Evolutionary conservation across 2,797 vertebrate genomes (phyloP), one percentile per base, ranked within the genome.

Genomic region (Pipistrellus pipistrellus): DNA sequence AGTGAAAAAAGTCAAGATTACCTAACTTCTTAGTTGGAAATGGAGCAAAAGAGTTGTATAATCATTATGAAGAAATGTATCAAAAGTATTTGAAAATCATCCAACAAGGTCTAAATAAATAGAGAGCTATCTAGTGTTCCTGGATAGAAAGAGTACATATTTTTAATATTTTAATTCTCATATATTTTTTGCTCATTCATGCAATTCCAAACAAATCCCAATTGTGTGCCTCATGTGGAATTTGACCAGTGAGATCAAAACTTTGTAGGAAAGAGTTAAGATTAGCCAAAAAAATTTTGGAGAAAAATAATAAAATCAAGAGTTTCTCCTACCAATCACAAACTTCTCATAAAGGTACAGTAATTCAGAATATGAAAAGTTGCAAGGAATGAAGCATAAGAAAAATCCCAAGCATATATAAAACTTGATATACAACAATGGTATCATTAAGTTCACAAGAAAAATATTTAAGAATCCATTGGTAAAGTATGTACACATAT

Each of bases 1-100:
- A n/a, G 57, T 69, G 21, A 81, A 85, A 64, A 59, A 80, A 85
- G 80, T 38, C n/a, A 48, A 95, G 23, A 38, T 71, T 81, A 68
- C 12, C 3, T 55, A 7, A 15, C 6, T 76, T 81, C 30, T 30
- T 32, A 62, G 12, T 5, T 76, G 15, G 23, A 76, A 81, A 35
- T 94, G 15, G 72, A 66, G 18, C 38, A 83, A 87, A 88, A 91
- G 13, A 78, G 53, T 20, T 13, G 3, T 73, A 82, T 64, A 14
- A 23, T 85, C 35, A 55, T 64, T 85, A 69, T 55, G 6, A 12
- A 68, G 25, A 57, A n/a, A 38, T 44, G 10, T 12, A 30, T 44
- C 32, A 77, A 86, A 86, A 8, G 35, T 78, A 71, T 4, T 4
- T 48, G 35, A 53, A 91, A 80, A 69, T 53, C n/a, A 92, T 27